Conservation (phyloP, 2,888 invertebrate genomes). For the Folsomia manolachei region DNA sequence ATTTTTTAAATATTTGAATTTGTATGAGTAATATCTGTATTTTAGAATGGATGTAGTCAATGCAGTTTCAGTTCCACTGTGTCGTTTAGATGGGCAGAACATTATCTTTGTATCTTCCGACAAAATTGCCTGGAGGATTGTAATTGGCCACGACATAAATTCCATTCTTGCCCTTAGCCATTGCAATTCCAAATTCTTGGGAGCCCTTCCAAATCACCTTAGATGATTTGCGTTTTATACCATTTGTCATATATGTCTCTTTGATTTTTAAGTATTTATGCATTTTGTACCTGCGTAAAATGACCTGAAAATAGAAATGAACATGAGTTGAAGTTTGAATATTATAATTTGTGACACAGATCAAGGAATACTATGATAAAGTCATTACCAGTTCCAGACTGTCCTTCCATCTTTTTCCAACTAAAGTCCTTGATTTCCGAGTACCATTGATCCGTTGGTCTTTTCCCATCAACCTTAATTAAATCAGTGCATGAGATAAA, state of each 20-base stretch:
- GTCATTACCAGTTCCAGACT: conserved; percentile 42
- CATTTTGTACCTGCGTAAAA: conserved; percentile 71
- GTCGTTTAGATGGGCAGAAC: too few relatives aligned
- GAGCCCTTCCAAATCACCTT: conserved; percentile 65
- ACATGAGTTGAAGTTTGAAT: too few relatives aligned
- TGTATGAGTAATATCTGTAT: too few relatives aligned
- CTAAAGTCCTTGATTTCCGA: conserved; percentile 63
- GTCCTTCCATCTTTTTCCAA: conserved; percentile 39
- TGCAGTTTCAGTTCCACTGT: too few relatives aligned
- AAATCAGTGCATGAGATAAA: too few relatives aligned
- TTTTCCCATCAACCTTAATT: conserved; percentile 23
- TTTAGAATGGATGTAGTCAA: too few relatives aligned
- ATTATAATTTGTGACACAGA: too few relatives aligned
- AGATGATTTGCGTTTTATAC: too few relatives aligned
- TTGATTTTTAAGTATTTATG: background rate
- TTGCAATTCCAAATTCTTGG: conserved; percentile 74
- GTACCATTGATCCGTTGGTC: conserved; percentile 62
- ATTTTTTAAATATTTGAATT: too few relatives aligned
- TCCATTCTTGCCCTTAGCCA: conserved; percentile 54
- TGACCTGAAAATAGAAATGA: conserved; percentile 60
- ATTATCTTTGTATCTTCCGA: conserved; percentile 40
- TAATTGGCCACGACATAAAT: conserved; percentile 83
- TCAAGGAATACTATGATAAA: background rate
- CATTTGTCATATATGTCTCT: background rate
- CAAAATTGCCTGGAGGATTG: conserved; percentile 77